These are phyloP conservation scores for Lophochroa leadbeateri DNA, from an alignment of 2,113 vertebrate genomes.

Conservation along the genomic window DNA sequence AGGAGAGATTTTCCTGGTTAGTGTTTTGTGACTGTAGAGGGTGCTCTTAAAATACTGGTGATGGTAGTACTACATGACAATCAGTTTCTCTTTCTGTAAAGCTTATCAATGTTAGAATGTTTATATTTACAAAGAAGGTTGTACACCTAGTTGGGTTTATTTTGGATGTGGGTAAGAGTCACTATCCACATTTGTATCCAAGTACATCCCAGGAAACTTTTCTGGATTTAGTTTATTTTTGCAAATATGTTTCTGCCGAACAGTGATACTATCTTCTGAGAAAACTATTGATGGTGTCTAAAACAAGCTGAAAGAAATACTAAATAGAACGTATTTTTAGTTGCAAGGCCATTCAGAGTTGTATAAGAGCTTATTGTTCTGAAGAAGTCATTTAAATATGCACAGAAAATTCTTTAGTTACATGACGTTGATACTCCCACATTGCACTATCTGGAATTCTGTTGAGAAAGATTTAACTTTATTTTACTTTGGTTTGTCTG, in stretches of 20 bases:
- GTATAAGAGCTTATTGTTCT: slow-evolving; percentile 8
- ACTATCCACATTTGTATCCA: slow-evolving; percentile 31
- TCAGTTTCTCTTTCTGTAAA: neutral
- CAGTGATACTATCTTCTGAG: slow-evolving; percentile 65
- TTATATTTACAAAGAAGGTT: slow-evolving; percentile 10
- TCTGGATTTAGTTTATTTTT: slow-evolving; percentile 63
- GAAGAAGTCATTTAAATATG: neutral
- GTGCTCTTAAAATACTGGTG: slow-evolving; percentile 51
- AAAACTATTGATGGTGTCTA: slow-evolving; percentile 43
- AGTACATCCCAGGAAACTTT: slow-evolving; percentile 44
- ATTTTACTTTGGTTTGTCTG: neutral
- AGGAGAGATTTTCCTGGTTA: neutral
- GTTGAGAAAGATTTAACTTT: neutral
- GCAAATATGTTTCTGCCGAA: slow-evolving; percentile 62
- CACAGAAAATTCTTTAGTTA: neutral
- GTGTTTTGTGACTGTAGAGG: slow-evolving; percentile 50
- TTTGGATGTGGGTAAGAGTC: slow-evolving; percentile 22
- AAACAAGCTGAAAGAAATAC: slow-evolving; percentile 32
- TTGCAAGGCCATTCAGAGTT: neutral
- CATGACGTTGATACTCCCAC: neutral
- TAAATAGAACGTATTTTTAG: slow-evolving; percentile 4
- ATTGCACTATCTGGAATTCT: neutral
- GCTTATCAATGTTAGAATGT: neutral
- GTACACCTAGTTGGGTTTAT: neutral
- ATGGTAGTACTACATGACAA: neutral